A percentile compares a stretch with the other conserved stretches of the same genome.
Evolutionary conservation across 2,888 invertebrate species (phyloP).

Genomic region (Heliconius ethilla): DNA sequence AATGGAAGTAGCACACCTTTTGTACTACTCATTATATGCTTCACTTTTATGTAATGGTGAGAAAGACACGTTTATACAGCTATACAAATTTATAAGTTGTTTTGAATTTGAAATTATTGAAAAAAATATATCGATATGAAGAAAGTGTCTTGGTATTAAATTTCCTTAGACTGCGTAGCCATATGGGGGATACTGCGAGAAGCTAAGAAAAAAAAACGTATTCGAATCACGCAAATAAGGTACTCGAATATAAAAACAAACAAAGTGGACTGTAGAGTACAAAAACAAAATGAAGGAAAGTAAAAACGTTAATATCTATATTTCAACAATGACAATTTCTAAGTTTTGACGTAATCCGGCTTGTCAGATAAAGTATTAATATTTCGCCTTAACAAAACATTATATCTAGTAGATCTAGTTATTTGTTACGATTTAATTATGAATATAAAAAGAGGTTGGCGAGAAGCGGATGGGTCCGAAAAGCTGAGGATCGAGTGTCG

Average conservation of each 20-base stretch:
- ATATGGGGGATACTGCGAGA: no score
- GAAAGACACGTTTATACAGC: conserved; percentile 50
- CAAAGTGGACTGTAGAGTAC: no score
- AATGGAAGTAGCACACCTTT: conserved; percentile 70
- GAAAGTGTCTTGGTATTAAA: no score
- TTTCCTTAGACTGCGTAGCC: no score
- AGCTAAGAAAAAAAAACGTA: no score
- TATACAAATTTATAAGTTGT: conserved; percentile 7
- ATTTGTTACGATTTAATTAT: no score
- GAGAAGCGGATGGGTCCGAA: no score
- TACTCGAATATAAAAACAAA: neutral
- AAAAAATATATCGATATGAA: neutral
- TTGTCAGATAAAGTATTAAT: neutral
- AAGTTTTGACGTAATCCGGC: conserved; percentile 54
- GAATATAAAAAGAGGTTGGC: no score
- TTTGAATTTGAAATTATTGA: neutral
- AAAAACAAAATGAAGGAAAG: neutral
- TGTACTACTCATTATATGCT: conserved; percentile 58
- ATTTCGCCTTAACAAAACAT: neutral
- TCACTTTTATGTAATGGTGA: conserved; percentile 62
- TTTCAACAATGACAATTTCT: conserved; percentile 55
- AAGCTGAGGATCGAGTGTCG: no score
- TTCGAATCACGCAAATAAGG: no score
- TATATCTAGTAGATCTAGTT: no score
- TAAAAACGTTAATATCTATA: conserved; percentile 38